Percentiles rank a stretch among this genome's conserved stretches.
phyloP scores from a whole-genome alignment of 2,888 invertebrate genomes.

The Priocnemis perturbator region DNA sequence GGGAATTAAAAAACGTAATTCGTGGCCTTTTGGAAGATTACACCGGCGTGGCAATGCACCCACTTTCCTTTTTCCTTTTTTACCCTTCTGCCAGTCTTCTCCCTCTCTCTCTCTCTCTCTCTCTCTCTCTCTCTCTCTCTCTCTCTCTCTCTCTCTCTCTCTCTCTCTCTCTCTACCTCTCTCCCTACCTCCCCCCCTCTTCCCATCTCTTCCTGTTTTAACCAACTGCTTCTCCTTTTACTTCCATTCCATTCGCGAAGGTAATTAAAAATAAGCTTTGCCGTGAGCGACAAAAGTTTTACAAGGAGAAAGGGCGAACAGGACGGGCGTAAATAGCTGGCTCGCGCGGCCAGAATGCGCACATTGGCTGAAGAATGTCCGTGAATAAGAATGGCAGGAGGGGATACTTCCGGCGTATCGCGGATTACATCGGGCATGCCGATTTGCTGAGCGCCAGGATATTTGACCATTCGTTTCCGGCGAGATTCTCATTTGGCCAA shows the following conservation, averaged over 20 bases:
- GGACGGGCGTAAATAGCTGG: not conserved
- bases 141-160: not conserved
- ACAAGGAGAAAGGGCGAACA: not conserved
- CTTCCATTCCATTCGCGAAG: conserved; percentile 15
- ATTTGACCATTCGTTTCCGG: no score
- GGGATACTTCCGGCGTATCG: not conserved
- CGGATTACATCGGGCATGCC: no score
- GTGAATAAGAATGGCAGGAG: conserved; percentile 4
- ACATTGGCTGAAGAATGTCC: conserved; percentile 19
- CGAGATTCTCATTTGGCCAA: no score
- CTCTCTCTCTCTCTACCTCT: not conserved
- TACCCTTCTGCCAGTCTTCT: not conserved
- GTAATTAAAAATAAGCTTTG: conserved; percentile 41
- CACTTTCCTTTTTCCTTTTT: not conserved
- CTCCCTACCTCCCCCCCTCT: no score
- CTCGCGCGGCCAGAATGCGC: conserved; percentile 4
- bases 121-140: not conserved
- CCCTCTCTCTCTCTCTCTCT: not conserved
- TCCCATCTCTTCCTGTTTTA: not conserved
- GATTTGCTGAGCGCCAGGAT: no score
- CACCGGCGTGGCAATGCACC: conserved; percentile 1
- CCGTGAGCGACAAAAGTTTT: conserved; percentile 14
- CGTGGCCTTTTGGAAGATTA: conserved; percentile 47
- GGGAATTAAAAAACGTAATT: conserved; percentile 55
- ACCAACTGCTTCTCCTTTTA: conserved; percentile 2